Base-by-base conservation (phyloP, 2,797 vertebrate genomes). In the Spondyliosoma cantharus region DNA sequence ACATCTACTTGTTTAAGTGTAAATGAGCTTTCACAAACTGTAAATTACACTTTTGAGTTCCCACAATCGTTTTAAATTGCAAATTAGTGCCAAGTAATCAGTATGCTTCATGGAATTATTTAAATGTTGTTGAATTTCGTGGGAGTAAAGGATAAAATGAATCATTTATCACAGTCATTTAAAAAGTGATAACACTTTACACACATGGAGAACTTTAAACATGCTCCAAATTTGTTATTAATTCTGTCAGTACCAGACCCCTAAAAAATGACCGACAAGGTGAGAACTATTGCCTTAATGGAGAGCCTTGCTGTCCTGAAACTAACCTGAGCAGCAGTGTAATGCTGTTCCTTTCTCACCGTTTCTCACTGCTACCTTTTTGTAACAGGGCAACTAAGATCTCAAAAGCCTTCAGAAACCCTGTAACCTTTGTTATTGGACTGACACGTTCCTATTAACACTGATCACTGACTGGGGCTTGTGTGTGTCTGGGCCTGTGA, bases 281-380 rank as follows among this genome's bases (percentile, higher is more conserved):
- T 87, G 86, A 92, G 90, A 93, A 91, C 87, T 90, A 82, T 78
- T 89, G 89, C 71, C 76, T 68, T 52, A 64, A 62, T 53, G 61
- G 65, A 86, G 74, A 78, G 67, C 71, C 71, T 86, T 87, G 74
- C 71, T 78, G 64, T 85, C 87, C 80, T 71, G 81, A 85, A 83
- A 93, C 94, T 95, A 96, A 95, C 94, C 81, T 48, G 64, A 81
- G 71, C 72, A 71, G 67, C 76, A 81, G 71, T 81, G 54, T 46
- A 53, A 75, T n/a, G 32, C 15, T 76, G 20, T 49, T 78, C 62
- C 58, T 72, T 25, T 76, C 74, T 87, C 74, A 64, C 58, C 15
- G 7, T 83, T 60, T 82, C 84, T 74, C 49, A 59, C 54, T 65
- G 46, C 81, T 78, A 24, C 69, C 73, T 78, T 69, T 82, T 78